Evolutionary conservation across 2,888 invertebrate genomes (phyloP).

Genomic region (Agrilus mali): DNA sequence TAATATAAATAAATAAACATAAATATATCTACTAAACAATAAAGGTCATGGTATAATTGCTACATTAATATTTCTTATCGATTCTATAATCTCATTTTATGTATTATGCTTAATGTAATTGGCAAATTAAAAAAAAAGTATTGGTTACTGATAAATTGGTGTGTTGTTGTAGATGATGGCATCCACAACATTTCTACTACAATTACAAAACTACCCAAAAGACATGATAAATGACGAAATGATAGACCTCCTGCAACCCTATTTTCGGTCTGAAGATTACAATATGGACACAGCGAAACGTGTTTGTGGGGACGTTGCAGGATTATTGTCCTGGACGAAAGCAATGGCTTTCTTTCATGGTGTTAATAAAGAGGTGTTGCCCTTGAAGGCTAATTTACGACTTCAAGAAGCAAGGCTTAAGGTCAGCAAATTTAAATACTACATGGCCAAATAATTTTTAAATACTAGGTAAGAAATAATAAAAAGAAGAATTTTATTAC

Average conservation of each 20-base stretch:
- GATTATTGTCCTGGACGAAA: slow-evolving; percentile 89
- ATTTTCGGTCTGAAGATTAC: slow-evolving; percentile 93
- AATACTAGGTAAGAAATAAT: not conserved
- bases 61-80: no score
- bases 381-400: slow-evolving; percentile 82
- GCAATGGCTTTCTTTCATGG: slow-evolving; percentile 93
- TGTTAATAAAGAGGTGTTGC: slow-evolving; percentile 92
- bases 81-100: no score
- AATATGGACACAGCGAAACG: slow-evolving; percentile 93
- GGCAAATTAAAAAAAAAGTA: no score
- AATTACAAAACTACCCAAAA: slow-evolving; percentile 89
- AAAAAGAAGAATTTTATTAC: no score
- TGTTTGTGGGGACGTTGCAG: slow-evolving; percentile 94
- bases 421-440: slow-evolving; percentile 29
- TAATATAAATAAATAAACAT: no score
- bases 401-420: slow-evolving; percentile 82
- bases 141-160: no score
- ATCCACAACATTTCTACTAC: slow-evolving; percentile 80
- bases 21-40: no score
- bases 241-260: slow-evolving; percentile 84
- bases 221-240: slow-evolving; percentile 96
- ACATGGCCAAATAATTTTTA: not conserved
- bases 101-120: no score
- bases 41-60: no score
- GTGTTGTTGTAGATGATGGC: slow-evolving; percentile 69